Evolutionary conservation across 2,797 vertebrate genomes (phyloP).

Genomic region (Pelobates cultripes): DNA sequence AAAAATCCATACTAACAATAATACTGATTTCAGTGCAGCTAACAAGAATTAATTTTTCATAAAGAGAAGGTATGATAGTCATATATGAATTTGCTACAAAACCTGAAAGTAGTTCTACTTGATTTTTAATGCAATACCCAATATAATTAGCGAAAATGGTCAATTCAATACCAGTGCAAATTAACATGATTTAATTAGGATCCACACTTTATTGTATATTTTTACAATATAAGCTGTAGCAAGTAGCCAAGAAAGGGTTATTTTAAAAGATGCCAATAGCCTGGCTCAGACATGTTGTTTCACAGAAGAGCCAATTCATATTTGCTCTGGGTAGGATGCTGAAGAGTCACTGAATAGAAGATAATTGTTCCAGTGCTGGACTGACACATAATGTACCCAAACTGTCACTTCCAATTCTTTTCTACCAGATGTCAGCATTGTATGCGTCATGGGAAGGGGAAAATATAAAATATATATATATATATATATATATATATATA

Average conservation of each 20-base stretch:
- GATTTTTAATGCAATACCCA: no score
- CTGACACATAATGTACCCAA: slow-evolving; percentile 42
- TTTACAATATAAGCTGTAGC: background rate
- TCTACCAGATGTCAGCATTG: slow-evolving; percentile 44
- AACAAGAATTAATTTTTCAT: no score
- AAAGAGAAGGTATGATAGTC: no score
- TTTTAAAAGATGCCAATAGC: background rate
- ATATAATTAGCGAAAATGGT: no score
- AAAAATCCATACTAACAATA: no score
- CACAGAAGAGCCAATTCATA: slow-evolving; percentile 16
- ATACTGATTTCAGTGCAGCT: no score
- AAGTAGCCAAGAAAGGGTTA: background rate
- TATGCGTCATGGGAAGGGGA: slow-evolving; percentile 28
- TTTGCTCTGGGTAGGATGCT: slow-evolving; percentile 5
- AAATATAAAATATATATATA: background rate
- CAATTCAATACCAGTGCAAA: no score
- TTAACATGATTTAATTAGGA: no score
- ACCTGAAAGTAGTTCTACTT: no score
- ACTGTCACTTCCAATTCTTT: slow-evolving; percentile 47
- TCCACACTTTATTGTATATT: no score
- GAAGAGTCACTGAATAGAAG: slow-evolving; percentile 30
- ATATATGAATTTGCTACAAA: no score
- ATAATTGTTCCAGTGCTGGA: slow-evolving; percentile 41
- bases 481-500: background rate
- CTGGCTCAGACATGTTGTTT: background rate